Evolutionary conservation across 2,797 vertebrate genomes (phyloP), one percentile per base, ranked within the genome.

Genomic region (Crypturellus tataupa): DNA sequence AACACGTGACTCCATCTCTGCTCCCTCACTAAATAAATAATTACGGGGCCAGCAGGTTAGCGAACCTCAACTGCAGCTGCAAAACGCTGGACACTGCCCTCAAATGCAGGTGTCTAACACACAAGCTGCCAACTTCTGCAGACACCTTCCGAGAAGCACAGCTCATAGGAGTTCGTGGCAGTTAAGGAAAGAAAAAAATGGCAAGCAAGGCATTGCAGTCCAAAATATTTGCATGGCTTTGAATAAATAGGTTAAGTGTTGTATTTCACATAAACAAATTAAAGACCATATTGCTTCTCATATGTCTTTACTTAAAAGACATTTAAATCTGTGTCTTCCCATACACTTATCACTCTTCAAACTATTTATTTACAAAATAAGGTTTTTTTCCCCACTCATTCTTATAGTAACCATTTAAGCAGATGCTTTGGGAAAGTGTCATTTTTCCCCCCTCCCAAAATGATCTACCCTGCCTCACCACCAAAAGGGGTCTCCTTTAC

Each of bases 11-110:
- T 85, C 87, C 89, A 90, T 72, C 80, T 63, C 79, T 49, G 9
- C 51, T 82, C 87, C 88, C 87, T 58, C 93, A 86, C 92, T 94
- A 96, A 95, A 95, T 93, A 96, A 96, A 95, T 96, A 95, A 92
- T 94, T 86, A 93, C 9, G 72, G 77, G 95, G 90, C 40, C 85
- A 94, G 90, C 78, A 95, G 86, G 92, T 90, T 71, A 94, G 95
- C 79, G 80, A 95, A 72, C 80, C 78, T 94, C 89, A 83, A 78
- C 92, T 81, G 95, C 5, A 83, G 80, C 92, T 81, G 95, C 5
- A 2, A 91, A 91, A 89, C 42, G 70, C 79, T 29, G 68, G 93
- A 58, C 56, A 64, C 27, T 58, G 2, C 63, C 85, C 79, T 87
- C 70, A 21, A 88, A 92, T 55, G 55, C 39, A 23, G 56, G 58